Conservation (phyloP, 2,888 invertebrate genomes). For the Biston betularia region DNA sequence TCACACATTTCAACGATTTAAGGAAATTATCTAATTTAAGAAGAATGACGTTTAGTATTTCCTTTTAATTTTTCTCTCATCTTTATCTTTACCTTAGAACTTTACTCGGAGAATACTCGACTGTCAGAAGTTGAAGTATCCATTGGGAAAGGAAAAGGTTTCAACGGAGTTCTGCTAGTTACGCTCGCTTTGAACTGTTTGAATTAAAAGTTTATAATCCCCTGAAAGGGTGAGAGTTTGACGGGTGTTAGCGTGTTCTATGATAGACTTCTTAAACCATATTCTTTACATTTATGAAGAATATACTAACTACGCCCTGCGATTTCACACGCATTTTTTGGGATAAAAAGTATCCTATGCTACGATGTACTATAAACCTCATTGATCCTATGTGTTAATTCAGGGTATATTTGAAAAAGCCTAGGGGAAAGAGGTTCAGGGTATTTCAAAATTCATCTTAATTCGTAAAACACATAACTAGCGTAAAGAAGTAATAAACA, state of each 20-base stretch:
- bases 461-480: no score
- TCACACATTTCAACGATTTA: no score
- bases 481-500: no score
- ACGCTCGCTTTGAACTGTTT: conserved; percentile 21
- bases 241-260: neutral
- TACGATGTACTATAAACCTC: no score
- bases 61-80: conserved; percentile 27
- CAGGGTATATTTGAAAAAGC: no score
- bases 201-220: conserved; percentile 28
- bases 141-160: conserved; percentile 31
- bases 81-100: conserved; percentile 40
- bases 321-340: no score
- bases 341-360: no score
- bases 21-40: neutral
- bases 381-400: no score
- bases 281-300: neutral
- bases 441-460: no score
- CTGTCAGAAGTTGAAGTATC: conserved; percentile 38
- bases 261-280: neutral
- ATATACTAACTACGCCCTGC: no score
- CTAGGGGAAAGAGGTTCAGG: no score
- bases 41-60: conserved; percentile 1
- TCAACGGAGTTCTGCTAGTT: conserved; percentile 27
- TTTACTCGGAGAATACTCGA: conserved; percentile 38
- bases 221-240: conserved; percentile 10